Conservation (phyloP, 23 tunicate species). For the Phallusia fumigata region DNA sequence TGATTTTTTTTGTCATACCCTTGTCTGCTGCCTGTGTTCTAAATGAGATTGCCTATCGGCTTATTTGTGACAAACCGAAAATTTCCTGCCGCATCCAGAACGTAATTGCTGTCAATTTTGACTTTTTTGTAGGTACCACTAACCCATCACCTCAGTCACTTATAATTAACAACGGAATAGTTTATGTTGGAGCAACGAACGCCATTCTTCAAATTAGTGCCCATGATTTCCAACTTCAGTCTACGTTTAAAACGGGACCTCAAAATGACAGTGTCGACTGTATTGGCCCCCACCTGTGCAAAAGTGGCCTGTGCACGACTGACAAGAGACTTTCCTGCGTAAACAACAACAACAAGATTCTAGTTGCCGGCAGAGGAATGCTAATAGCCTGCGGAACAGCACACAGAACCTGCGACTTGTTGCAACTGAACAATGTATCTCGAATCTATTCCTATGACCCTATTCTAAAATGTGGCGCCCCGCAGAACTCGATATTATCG, state of each 20-base stretch:
- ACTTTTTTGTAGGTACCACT: constrained; percentile 1
- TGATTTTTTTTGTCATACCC: not conserved
- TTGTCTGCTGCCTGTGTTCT: not conserved
- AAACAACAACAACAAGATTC: constrained; percentile 42
- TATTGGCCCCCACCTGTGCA: constrained; percentile 32
- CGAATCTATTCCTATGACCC: not conserved
- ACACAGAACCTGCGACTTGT: constrained; percentile 41
- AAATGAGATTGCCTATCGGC: not conserved
- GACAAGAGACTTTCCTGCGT: constrained; percentile 10
- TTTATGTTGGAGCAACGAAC: constrained; percentile 76
- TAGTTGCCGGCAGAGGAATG: constrained; percentile 46
- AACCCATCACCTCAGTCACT: constrained; percentile 15
- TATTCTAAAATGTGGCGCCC: constrained; percentile 18
- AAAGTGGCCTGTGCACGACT: not conserved
- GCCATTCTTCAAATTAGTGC: constrained; percentile 40
- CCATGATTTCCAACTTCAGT: constrained; percentile 10
- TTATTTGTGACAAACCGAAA: not conserved
- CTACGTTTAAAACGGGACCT: constrained; percentile 34
- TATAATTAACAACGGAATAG: constrained; percentile 9
- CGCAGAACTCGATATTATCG: not conserved
- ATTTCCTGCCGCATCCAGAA: too few relatives aligned
- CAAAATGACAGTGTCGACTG: constrained; percentile 37
- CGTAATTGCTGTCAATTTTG: too few relatives aligned
- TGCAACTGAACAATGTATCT: constrained; percentile 35
- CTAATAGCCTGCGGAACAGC: constrained; percentile 65